Conservation (phyloP, 2,888 invertebrate species). For the Pteria penguin region DNA sequence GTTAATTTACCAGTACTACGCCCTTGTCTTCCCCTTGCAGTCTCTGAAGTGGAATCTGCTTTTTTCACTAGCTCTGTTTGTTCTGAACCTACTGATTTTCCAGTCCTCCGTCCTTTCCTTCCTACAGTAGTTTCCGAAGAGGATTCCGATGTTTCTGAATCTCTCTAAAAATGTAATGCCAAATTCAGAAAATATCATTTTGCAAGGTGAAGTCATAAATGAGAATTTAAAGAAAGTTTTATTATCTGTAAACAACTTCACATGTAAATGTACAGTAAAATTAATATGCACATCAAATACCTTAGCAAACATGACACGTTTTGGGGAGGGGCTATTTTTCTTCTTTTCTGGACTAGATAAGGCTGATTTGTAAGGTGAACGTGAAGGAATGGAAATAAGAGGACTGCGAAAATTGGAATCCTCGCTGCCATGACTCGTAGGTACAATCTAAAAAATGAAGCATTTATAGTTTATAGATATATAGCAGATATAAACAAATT, state of each 20-base stretch:
- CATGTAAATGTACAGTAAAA: background rate
- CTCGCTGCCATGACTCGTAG: slow-evolving; percentile 43
- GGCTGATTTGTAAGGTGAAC: slow-evolving; percentile 63
- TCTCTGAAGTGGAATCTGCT: background rate
- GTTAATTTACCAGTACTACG: background rate
- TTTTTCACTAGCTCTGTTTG: no score
- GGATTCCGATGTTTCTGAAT: no score
- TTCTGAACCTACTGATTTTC: no score
- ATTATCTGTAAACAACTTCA: background rate
- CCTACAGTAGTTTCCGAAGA: background rate
- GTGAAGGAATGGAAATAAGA: slow-evolving; percentile 42
- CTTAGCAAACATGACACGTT: slow-evolving; percentile 63
- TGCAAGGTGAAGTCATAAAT: background rate
- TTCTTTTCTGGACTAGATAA: slow-evolving; percentile 55
- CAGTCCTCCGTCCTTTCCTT: slow-evolving; percentile 4
- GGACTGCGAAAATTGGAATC: slow-evolving; percentile 22
- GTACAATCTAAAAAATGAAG: slow-evolving; percentile 35
- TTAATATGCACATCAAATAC: background rate
- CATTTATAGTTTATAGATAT: background rate
- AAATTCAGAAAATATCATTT: background rate
- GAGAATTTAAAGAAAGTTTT: no score
- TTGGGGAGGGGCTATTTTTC: slow-evolving; percentile 61
- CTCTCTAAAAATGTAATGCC: background rate
- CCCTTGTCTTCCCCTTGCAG: background rate
- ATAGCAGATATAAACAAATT: no score